These are phyloP conservation scores for Pristionchus maxplancki DNA, from an alignment of 2,888 invertebrate species.

Conservation along the genomic window DNA sequence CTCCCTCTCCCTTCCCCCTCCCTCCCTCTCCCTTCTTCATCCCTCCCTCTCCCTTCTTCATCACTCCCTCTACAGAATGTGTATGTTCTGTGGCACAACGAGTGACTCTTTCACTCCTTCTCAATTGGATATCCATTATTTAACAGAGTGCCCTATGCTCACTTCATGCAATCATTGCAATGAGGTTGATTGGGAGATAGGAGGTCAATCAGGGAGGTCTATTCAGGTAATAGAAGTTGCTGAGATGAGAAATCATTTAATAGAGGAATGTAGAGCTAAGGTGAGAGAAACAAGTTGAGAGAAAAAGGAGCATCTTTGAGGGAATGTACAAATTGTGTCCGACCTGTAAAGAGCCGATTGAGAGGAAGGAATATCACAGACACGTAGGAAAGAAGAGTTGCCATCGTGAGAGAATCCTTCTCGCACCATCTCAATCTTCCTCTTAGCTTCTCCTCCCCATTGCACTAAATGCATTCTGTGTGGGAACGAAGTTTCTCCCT, in stretches of 20 bases:
- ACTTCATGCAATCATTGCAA: slow-evolving; percentile 22
- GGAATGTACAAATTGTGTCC: slow-evolving; percentile 48
- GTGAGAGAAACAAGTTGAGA: neutral
- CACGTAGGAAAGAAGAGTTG: slow-evolving; percentile 48
- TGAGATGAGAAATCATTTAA: slow-evolving; percentile 27
- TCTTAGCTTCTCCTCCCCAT: slow-evolving; percentile 38
- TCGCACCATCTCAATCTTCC: neutral
- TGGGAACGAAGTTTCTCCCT: slow-evolving; percentile 2
- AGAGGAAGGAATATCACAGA: slow-evolving; percentile 44
- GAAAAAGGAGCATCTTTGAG: neutral
- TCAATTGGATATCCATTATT: slow-evolving; percentile 38
- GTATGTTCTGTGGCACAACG: slow-evolving; percentile 48
- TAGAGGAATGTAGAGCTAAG: slow-evolving; percentile 48
- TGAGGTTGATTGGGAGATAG: neutral
- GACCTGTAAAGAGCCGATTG: slow-evolving; percentile 38
- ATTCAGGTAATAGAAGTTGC: slow-evolving; percentile 41
- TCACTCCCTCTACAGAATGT: no score
- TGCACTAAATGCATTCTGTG: slow-evolving; percentile 32
- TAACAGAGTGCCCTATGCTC: slow-evolving; percentile 38
- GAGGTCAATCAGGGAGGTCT: neutral
- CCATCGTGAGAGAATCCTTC: slow-evolving; percentile 21
- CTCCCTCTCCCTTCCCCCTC: neutral
- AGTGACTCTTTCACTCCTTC: slow-evolving; percentile 35
- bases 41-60: no score
- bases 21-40: no score